Conservation (phyloP, 2,888 invertebrate genomes). For the Oligia latruncula region DNA sequence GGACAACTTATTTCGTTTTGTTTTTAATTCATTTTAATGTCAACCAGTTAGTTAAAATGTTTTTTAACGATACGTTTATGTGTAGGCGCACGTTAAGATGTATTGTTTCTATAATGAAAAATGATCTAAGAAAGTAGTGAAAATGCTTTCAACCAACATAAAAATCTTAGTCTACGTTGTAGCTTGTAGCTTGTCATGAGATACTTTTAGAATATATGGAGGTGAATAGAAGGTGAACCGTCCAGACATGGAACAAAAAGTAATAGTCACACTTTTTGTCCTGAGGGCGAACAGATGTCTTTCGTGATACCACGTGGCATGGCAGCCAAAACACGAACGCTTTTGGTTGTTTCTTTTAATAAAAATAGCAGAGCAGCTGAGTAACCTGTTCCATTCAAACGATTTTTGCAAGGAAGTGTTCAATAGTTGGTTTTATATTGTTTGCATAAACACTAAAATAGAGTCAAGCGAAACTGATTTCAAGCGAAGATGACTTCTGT, state of each 20-base stretch:
- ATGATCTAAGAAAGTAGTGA: conserved; percentile 60
- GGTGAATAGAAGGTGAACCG: conserved; percentile 55
- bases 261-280: conserved; percentile 47
- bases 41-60: conserved; percentile 66
- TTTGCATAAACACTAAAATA: conserved; percentile 3
- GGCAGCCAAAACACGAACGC: conserved; percentile 16
- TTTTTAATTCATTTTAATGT: conserved; percentile 64
- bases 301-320: conserved; percentile 48
- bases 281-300: conserved; percentile 57
- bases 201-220: conserved; percentile 45
- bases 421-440: background rate
- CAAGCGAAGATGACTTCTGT: background rate
- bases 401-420: conserved; percentile 14
- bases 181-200: conserved; percentile 29
- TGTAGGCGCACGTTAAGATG: conserved; percentile 61
- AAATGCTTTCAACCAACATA: conserved; percentile 55
- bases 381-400: conserved; percentile 21
- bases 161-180: conserved; percentile 36
- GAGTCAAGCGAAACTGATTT: background rate
- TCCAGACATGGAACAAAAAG: conserved; percentile 57
- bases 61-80: conserved; percentile 58
- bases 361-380: conserved; percentile 30
- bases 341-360: conserved; percentile 17
- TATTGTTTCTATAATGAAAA: conserved; percentile 62
- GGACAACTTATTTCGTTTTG: conserved; percentile 57